Evolutionary conservation across 1,140 invertebrate genomes (phyloP).

Genomic region (Drosophila sulfurigaster): DNA sequence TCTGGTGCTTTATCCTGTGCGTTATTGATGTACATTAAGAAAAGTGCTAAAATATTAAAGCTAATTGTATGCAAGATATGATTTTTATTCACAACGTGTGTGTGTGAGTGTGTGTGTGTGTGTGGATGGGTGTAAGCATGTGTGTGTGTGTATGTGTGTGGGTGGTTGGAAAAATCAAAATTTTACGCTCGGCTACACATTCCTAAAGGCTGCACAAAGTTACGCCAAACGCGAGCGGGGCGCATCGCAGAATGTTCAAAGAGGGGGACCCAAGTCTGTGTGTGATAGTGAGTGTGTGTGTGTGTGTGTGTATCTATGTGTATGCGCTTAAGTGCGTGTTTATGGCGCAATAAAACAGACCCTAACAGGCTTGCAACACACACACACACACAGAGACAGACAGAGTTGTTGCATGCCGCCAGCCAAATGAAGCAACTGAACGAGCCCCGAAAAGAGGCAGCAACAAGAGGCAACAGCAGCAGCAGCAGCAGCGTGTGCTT

Average conservation of each 20-base stretch:
- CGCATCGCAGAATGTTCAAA: not conserved
- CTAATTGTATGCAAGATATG: conserved; percentile 59
- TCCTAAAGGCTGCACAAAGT: conserved; percentile 70
- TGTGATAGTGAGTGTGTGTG: conserved; percentile 31
- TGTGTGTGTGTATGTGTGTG: conserved; percentile 52
- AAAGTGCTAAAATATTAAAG: conserved; percentile 60
- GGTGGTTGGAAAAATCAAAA: conserved; percentile 71
- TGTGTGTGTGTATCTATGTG: conserved; percentile 49
- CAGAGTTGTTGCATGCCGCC: conserved; percentile 66
- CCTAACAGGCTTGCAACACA: conserved; percentile 67
- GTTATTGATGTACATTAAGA: conserved; percentile 54
- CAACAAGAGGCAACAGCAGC: too few species aligned
- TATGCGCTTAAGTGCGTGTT: conserved; percentile 79
- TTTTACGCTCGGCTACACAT: conserved; percentile 76
- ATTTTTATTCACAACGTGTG: conserved; percentile 46
- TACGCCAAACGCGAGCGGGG: conserved; percentile 39
- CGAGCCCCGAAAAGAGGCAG: conserved; percentile 18
- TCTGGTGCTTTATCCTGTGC: conserved; percentile 24
- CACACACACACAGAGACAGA: conserved; percentile 28
- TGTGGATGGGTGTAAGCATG: conserved; percentile 1
- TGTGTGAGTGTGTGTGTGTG: conserved; percentile 35
- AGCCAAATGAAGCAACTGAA: conserved; percentile 76
- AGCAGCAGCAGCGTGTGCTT: not conserved
- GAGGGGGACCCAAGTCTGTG: not conserved
- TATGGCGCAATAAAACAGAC: conserved; percentile 82